A percentile compares a stretch with the other conserved stretches of the same genome.
phyloP scores from a whole-genome alignment of 2,888 invertebrate genomes.

The Saturnia japonica region DNA sequence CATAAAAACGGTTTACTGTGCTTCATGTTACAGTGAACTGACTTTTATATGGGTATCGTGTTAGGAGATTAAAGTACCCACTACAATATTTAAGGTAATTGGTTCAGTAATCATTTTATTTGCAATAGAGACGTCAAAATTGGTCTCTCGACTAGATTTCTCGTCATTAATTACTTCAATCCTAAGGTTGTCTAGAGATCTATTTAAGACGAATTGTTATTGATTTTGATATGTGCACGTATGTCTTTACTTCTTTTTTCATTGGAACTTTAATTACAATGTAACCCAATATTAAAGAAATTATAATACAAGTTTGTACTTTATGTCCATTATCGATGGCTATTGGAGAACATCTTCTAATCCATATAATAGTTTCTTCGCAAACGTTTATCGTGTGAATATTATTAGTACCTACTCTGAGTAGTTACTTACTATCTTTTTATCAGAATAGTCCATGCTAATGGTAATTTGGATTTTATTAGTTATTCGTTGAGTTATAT shows the following conservation, averaged over 20 bases:
- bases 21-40: slow-evolving; percentile 27
- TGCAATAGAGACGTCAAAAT: not conserved
- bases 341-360: too few relatives aligned
- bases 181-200: not conserved
- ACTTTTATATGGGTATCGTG: slow-evolving; percentile 20
- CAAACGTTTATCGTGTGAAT: too few relatives aligned
- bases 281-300: too few relatives aligned
- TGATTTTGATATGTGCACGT: not conserved
- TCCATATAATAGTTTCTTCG: too few relatives aligned
- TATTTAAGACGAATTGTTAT: not conserved
- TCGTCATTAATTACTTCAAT: not conserved
- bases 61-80: slow-evolving; percentile 13
- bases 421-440: too few relatives aligned
- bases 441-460: too few relatives aligned
- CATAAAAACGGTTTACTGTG: slow-evolving; percentile 32
- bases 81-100: slow-evolving; percentile 7
- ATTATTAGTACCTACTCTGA: too few relatives aligned
- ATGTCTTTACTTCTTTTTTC: not conserved
- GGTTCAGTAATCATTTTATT: not conserved
- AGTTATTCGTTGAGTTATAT: too few relatives aligned
- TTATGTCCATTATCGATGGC: too few relatives aligned
- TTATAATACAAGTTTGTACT: too few relatives aligned
- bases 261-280: not conserved
- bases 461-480: too few relatives aligned
- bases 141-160: not conserved